Conservation (phyloP, 2,113 vertebrate genomes). For the Chaenocephalus aceratus region DNA sequence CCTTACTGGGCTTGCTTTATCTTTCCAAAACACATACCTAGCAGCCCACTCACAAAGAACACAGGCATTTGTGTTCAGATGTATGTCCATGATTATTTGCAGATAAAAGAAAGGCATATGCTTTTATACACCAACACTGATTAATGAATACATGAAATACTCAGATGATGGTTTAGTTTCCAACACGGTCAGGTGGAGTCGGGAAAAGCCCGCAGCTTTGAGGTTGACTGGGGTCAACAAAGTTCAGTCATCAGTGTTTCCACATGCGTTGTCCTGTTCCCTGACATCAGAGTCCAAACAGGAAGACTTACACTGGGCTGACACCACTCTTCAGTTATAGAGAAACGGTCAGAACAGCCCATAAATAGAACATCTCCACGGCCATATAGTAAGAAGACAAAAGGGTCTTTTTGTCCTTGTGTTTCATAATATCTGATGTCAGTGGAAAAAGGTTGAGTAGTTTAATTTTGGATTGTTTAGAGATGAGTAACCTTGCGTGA, state of each 20-base stretch:
- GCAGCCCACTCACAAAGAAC: slow-evolving; percentile 44
- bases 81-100: slow-evolving; percentile 13
- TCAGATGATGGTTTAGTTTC: slow-evolving; percentile 15
- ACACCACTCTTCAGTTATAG: slow-evolving; percentile 42
- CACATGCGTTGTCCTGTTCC: slow-evolving; percentile 61
- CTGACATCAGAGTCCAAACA: slow-evolving; percentile 74
- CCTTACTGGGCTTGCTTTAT: slow-evolving; percentile 61
- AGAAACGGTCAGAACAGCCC: slow-evolving; percentile 43
- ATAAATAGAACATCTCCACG: slow-evolving; percentile 14
- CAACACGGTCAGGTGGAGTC: slow-evolving; percentile 39
- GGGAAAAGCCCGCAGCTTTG: slow-evolving; percentile 39
- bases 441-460: slow-evolving; percentile 5
- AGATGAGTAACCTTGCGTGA: slow-evolving; percentile 27
- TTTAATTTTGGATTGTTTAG: slow-evolving; percentile 50
- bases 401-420: slow-evolving; percentile 28
- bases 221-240: slow-evolving; percentile 59
- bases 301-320: slow-evolving; percentile 67
- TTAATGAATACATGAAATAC: slow-evolving; percentile 2
- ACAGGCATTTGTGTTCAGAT: slow-evolving; percentile 24
- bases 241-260: slow-evolving; percentile 70
- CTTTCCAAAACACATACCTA: slow-evolving; percentile 64
- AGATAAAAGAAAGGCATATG: slow-evolving; percentile 5
- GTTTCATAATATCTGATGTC: slow-evolving; percentile 36
- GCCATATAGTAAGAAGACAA: slow-evolving; percentile 5
- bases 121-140: neutral